A percentile compares a stretch with the other conserved stretches of the same genome.
These are phyloP conservation scores for Caracal caracal DNA, from an alignment of 2,113 vertebrate species.

Conservation along the genomic window DNA sequence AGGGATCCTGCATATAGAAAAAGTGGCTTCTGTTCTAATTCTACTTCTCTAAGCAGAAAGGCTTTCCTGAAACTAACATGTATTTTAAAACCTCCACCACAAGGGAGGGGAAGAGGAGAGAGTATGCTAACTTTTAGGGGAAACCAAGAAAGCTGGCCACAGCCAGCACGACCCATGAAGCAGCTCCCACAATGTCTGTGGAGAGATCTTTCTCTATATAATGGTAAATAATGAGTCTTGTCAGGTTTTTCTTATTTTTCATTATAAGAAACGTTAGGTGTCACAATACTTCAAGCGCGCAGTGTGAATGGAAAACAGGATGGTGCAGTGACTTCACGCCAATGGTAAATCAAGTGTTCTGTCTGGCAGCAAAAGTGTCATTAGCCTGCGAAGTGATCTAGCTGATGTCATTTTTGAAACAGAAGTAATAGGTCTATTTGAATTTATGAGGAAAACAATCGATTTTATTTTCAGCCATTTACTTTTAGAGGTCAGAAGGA, in stretches of 20 bases:
- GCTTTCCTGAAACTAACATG: not conserved
- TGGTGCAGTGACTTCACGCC: not conserved
- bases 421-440: conserved; percentile 60
- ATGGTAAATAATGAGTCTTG: conserved; percentile 59
- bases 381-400: conserved; percentile 55
- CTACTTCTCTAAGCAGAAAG: not conserved
- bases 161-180: not conserved
- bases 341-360: conserved; percentile 63
- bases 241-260: conserved; percentile 69
- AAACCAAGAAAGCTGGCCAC: not conserved
- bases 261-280: conserved; percentile 57
- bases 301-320: conserved; percentile 29
- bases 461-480: conserved; percentile 69
- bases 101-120: not conserved
- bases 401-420: conserved; percentile 65
- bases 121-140: not conserved
- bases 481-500: conserved; percentile 69
- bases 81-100: not conserved
- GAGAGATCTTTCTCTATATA: not conserved
- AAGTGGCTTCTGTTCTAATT: not conserved
- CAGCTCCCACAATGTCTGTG: not conserved
- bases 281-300: conserved; percentile 37
- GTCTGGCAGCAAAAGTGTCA: conserved; percentile 68
- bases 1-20: not conserved
- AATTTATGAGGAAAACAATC: conserved; percentile 70